Base-by-base conservation (phyloP, 2,888 invertebrate species). In the Chelonus formosanus region DNA sequence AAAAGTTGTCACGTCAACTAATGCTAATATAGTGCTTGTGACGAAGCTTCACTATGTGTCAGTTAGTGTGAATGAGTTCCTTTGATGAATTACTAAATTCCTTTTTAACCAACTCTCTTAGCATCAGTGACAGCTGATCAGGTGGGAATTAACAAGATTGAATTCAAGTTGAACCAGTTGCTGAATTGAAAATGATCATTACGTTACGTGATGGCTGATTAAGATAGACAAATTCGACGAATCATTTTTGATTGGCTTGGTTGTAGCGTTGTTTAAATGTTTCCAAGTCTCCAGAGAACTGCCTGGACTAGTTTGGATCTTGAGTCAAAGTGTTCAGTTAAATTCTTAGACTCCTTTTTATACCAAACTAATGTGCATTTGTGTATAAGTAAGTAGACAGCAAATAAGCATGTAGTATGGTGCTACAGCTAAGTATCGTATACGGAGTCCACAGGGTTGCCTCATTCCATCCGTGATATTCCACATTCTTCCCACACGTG, bases 401-500 rank as follows among this genome's bases (percentile, higher is more conserved):
- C 4, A 40, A 40, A 40, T 40, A 40, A 40, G 40, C 40, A 20
- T 40, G 40, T 40, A 40, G 40, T 40, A 40, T 40, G 40, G 40
- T 40, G 40, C 40, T 40, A 6, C 7, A 31, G 44, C 47, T 47
- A 6, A 45, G 32, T 32, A 56, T 40, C 44, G 61, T 65, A 63
- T 63, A 55, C 48, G 65, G 67, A 72, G 67, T 72, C 63, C 56
- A 47, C 74, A 73, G 73, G 74, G 77, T 79, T 80, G 78, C 79
- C 75, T 79, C 79, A 80, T 80, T 79, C 79, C 79, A 78, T 77
- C 74, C 75, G 78, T 78, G 79, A 80, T 81, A 81, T 81, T 81
- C 80, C 78, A 80, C 81, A 81, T 81, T 81, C 81, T 81, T 81
- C 81, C 80, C 80, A 81, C 80, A 81, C 81, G 80, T 80, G 77